Conservation (phyloP, 2,888 invertebrate genomes). For the Tanypteryx hageni region DNA sequence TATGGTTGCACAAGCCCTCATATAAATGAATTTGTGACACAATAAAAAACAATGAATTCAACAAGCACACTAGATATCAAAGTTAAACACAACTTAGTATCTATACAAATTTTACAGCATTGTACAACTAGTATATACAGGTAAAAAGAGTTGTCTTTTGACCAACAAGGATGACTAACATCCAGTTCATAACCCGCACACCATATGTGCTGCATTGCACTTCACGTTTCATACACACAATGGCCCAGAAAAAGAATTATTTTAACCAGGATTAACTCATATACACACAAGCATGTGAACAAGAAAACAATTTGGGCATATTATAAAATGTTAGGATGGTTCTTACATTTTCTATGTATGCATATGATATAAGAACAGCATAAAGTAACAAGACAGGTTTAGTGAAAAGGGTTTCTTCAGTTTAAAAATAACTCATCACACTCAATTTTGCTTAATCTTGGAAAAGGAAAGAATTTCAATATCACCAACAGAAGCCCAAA, state of each 20-base stretch:
- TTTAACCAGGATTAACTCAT: conserved; percentile 1
- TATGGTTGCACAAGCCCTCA: conserved; percentile 64
- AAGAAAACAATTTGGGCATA: conserved; percentile 12
- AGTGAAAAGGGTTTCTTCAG: background rate
- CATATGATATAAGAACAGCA: background rate
- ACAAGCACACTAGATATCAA: conserved; percentile 64
- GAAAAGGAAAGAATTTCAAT: background rate
- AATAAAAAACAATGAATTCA: conserved; percentile 60
- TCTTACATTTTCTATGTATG: background rate
- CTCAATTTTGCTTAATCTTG: background rate
- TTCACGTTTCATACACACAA: conserved; percentile 38
- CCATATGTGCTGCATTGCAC: conserved; percentile 34
- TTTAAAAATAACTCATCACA: background rate
- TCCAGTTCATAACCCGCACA: conserved; percentile 53
- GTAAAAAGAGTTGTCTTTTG: conserved; percentile 60
- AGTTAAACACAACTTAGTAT: conserved; percentile 60
- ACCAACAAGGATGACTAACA: conserved; percentile 58
- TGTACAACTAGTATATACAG: conserved; percentile 63
- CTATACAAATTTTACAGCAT: conserved; percentile 63
- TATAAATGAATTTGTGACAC: conserved; percentile 62
- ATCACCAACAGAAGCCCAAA: background rate
- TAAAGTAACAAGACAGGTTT: background rate
- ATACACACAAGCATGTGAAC: conserved; percentile 27
- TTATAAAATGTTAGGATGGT: background rate
- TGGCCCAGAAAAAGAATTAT: conserved; percentile 51